These are phyloP conservation scores for Drosophila quinaria DNA, from an alignment of 2,888 invertebrate genomes.

Conservation along the genomic window DNA sequence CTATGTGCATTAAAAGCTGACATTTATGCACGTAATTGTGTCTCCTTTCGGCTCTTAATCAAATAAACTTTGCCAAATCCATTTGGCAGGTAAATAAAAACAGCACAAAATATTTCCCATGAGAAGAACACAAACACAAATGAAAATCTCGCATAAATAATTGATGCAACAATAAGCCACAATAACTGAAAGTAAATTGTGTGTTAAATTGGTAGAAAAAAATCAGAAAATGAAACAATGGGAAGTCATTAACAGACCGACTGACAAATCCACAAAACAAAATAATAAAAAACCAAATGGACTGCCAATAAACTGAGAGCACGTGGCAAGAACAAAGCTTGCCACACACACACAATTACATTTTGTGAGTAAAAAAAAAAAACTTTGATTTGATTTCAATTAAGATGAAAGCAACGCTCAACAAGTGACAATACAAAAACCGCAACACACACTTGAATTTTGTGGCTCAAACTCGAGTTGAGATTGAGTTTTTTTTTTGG, in stretches of 20 bases:
- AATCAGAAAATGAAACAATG: constrained; percentile 60
- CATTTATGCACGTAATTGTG: constrained; percentile 15
- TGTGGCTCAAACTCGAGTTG: constrained; percentile 24
- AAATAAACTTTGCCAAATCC: constrained; percentile 18
- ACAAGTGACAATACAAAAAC: constrained; percentile 40
- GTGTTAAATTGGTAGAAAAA: constrained; percentile 62
- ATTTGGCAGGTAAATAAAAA: constrained; percentile 15
- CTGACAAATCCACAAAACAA: constrained; percentile 23
- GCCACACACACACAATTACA: constrained; percentile 72
- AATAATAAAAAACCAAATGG: constrained; percentile 22
- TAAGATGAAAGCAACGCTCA: constrained; percentile 69
- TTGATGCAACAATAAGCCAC: constrained; percentile 55
- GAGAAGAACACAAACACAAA: constrained; percentile 36
- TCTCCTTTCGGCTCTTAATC: constrained; percentile 14
- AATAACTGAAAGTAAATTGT: constrained; percentile 57
- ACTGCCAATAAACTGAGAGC: constrained; percentile 22
- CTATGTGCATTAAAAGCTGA: constrained; percentile 21
- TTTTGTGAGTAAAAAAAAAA: constrained; percentile 63
- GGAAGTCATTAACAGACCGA: constrained; percentile 63
- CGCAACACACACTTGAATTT: constrained; percentile 51
- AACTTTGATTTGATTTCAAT: constrained; percentile 82
- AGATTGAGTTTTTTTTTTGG: neutral
- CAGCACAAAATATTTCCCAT: constrained; percentile 34
- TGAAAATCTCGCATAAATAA: constrained; percentile 64
- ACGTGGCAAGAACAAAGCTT: constrained; percentile 44